Base-by-base conservation (phyloP, 2,113 vertebrate genomes). In the Microcebus griseorufus region DNA sequence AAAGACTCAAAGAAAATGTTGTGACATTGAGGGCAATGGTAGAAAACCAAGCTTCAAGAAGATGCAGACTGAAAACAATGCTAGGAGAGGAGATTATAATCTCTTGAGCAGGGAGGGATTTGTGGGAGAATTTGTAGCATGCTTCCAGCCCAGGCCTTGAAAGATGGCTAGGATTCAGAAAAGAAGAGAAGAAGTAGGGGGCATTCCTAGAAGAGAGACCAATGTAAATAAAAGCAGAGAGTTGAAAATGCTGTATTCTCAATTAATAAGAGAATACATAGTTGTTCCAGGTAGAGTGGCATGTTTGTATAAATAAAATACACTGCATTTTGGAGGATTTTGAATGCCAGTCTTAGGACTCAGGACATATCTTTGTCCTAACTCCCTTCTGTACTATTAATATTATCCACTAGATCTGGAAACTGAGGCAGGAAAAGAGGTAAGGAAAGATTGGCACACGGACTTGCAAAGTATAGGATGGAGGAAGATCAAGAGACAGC, bases 1-100 rank as follows among this genome's bases (percentile, higher is more conserved):
- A 88, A 78, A 96, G 90, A 72, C n/a, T n/a, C 45, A 76, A 87
- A 70, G 84, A 89, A 79, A 90, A 76, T 55, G 17, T n/a, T 75
- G 64, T 17, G 17, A 23, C 69, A 80, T 27, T 18, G 37, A 9
- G 51, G 42, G 32, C 60, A 58, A 29, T 45, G 45, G 16, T 32
- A 51, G 73, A 75, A 92, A 91, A 75, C 18, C 81, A 73, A 69
- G 29, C 32, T 96, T 91, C 51, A 64, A 39, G 89, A 92, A 83
- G 55, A 34, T 80, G 55, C 69, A 81, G 32, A 12, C 32, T 16
- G 75, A 85, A 17, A 48, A 18, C 39, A 76, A 58, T 48, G 42
- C 32, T n/a, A 79, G 72, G 25, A 90, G 12, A 85, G 23, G 73
- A 65, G 62, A 86, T 65, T 90, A 29, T n/a, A 88, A 78, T 53